Evolutionary conservation across 2,888 invertebrate species (phyloP).

Genomic region (Sinodicranocentrus sp.): DNA sequence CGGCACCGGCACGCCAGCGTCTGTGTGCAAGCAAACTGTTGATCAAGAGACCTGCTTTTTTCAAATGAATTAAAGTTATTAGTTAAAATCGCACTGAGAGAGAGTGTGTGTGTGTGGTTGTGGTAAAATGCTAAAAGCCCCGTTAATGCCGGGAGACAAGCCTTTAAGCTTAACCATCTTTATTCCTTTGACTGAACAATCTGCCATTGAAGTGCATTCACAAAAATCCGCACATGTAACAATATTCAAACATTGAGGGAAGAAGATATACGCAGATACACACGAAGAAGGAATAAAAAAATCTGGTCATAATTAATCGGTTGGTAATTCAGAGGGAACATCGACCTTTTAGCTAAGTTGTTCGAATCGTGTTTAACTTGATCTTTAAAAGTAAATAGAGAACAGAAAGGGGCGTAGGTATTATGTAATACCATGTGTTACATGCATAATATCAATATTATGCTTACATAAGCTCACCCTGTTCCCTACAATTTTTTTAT

Average conservation of each 20-base stretch:
- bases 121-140: conserved; percentile 38
- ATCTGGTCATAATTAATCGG: conserved; percentile 41
- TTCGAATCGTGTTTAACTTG: conserved; percentile 57
- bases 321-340: conserved; percentile 27
- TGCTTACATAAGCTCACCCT: too few relatives aligned
- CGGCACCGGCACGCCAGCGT: background rate
- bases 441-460: background rate
- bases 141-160: conserved; percentile 62
- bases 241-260: too few relatives aligned
- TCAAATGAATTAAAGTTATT: conserved; percentile 59
- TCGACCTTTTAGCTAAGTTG: conserved; percentile 21
- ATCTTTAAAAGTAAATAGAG: conserved; percentile 32
- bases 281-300: conserved; percentile 3
- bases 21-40: conserved; percentile 43
- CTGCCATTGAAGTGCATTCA: background rate
- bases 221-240: too few relatives aligned
- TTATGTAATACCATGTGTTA: too few relatives aligned
- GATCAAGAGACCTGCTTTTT: conserved; percentile 23
- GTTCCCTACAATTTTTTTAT: too few relatives aligned
- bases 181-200: background rate
- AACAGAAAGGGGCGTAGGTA: background rate
- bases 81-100: conserved; percentile 2
- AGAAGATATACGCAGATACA: background rate
- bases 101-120: conserved; percentile 12
- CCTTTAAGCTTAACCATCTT: conserved; percentile 32